Evolutionary conservation across 2,797 vertebrate species (phyloP).

Genomic region (Acropternis orthonyx): DNA sequence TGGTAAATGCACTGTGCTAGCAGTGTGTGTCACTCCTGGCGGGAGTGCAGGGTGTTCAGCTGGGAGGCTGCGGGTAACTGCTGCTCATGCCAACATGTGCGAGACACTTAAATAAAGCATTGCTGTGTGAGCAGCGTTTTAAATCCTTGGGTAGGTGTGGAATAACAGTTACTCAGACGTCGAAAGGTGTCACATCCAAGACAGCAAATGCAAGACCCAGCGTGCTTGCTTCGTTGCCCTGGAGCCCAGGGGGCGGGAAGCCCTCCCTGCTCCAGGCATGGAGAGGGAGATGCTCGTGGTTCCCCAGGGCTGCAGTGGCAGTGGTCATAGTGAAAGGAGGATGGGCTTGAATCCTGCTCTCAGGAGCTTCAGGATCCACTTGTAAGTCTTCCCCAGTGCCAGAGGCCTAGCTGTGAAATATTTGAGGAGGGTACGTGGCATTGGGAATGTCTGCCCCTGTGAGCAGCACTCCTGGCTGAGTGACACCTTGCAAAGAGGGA

Average conservation of each 20-base stretch:
- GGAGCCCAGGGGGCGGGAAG: background rate
- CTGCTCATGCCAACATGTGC: background rate
- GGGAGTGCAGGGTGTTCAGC: background rate
- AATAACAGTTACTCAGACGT: background rate
- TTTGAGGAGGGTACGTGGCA: background rate
- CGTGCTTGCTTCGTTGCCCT: fast-evolving
- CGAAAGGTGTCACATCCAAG: background rate
- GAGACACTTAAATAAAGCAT: background rate
- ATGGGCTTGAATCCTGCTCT: background rate
- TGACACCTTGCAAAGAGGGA: background rate
- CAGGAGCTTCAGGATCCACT: background rate
- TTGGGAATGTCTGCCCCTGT: fast-evolving
- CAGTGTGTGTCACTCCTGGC: background rate
- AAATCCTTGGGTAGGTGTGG: background rate
- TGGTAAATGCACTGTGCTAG: background rate
- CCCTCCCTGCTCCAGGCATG: background rate
- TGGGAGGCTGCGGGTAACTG: background rate
- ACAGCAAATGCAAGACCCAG: background rate
- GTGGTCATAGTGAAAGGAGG: background rate
- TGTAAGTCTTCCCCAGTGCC: background rate
- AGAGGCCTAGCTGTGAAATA: background rate
- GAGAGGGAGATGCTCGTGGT: fast-evolving
- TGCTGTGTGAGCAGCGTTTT: background rate
- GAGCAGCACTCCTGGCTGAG: background rate
- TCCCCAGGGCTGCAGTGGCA: background rate